These are phyloP conservation scores for Trachurus trachurus DNA, from an alignment of 2,797 vertebrate genomes.

Conservation along the genomic window DNA sequence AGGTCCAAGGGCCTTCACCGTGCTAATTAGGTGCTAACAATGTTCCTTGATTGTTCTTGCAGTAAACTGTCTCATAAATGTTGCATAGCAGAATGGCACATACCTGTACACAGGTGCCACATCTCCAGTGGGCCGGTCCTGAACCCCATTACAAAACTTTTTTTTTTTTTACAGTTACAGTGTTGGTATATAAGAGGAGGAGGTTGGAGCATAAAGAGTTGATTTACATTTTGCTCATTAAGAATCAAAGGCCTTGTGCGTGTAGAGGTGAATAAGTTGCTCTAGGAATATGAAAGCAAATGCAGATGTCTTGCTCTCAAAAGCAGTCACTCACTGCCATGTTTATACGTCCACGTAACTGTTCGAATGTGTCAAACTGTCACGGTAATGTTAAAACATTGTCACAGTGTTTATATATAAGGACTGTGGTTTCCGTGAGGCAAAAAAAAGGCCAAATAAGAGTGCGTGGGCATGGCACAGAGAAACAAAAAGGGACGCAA, in stretches of 20 bases:
- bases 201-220: neutral
- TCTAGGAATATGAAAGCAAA: constrained; percentile 29
- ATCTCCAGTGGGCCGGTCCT: constrained; percentile 24
- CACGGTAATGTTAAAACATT: constrained; percentile 23
- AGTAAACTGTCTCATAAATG: constrained; percentile 83
- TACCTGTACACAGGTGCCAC: constrained; percentile 50
- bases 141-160: constrained; percentile 1
- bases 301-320: constrained; percentile 46
- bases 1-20: constrained; percentile 66
- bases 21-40: constrained; percentile 83
- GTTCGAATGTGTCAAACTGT: constrained; percentile 31
- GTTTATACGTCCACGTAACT: constrained; percentile 36
- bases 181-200: constrained; percentile 8
- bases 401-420: constrained; percentile 41
- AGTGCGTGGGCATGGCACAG: constrained; percentile 15
- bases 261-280: constrained; percentile 15
- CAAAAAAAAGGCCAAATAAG: constrained; percentile 33
- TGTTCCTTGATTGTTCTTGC: constrained; percentile 75
- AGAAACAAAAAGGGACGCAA: constrained; percentile 40
- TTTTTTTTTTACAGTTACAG: constrained; percentile 23
- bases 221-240: constrained; percentile 4
- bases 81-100: constrained; percentile 66
- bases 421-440: constrained; percentile 49
- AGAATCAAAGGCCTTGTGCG: constrained; percentile 10
- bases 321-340: constrained; percentile 27